phyloP scores from a whole-genome alignment of 2,797 vertebrate genomes.

The Triplophysa bombifrons region DNA sequence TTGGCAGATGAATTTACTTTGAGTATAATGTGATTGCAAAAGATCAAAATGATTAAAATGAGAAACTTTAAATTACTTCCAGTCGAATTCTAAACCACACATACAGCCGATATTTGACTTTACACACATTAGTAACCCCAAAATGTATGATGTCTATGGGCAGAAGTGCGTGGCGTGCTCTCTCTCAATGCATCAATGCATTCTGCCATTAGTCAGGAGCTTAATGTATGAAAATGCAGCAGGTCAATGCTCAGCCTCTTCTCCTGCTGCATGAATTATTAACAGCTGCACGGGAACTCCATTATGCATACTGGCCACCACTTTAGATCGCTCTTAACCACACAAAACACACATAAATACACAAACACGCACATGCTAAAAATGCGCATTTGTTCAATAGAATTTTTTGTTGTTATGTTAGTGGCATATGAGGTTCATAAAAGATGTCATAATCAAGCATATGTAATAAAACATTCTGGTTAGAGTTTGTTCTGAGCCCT shows the following conservation, averaged over 20 bases:
- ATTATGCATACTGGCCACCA: constrained; percentile 58
- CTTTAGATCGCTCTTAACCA: constrained; percentile 27
- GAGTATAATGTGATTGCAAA: background rate
- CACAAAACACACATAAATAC: constrained; percentile 39
- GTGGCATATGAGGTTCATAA: background rate
- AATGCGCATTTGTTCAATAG: background rate
- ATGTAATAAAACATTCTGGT: too few relatives aligned
- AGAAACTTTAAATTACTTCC: background rate
- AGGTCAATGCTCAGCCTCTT: constrained; percentile 55
- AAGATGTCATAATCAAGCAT: background rate
- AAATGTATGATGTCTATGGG: constrained; percentile 25
- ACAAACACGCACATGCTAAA: constrained; percentile 16
- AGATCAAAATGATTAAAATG: background rate
- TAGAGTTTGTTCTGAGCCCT: too few relatives aligned
- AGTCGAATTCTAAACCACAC: background rate
- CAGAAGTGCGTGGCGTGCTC: constrained; percentile 9
- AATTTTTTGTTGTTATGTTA: background rate
- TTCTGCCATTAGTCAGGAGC: constrained; percentile 56
- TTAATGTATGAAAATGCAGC: constrained; percentile 62
- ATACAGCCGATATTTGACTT: constrained; percentile 18
- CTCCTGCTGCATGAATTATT: constrained; percentile 59
- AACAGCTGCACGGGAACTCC: constrained; percentile 58
- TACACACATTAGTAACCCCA: constrained; percentile 14
- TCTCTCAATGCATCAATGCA: constrained; percentile 10
- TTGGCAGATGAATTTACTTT: background rate